phyloP scores from a whole-genome alignment of 1,140 invertebrate species.

The Drosophila persimilis region DNA sequence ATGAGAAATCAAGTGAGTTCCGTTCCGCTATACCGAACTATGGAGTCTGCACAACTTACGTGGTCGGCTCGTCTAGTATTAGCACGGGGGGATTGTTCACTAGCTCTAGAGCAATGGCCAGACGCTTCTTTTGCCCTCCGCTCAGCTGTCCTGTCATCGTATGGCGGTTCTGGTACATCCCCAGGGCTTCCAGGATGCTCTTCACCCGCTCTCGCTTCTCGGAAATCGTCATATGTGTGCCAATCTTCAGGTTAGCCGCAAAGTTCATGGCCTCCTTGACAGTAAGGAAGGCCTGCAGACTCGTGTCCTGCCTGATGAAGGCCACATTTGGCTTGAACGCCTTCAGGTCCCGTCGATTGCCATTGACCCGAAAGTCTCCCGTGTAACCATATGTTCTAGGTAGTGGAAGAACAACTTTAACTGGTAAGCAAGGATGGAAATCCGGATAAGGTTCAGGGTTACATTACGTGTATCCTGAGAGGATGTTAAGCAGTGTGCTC shows the following conservation, averaged over 20 bases:
- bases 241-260: slow-evolving; percentile 94
- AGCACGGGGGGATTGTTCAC: slow-evolving; percentile 95
- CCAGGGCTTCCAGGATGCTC: slow-evolving; percentile 90
- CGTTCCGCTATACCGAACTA: neutral
- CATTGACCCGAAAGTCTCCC: slow-evolving; percentile 88
- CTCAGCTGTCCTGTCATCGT: slow-evolving; percentile 89
- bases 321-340: slow-evolving; percentile 93
- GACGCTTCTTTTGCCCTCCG: slow-evolving; percentile 93
- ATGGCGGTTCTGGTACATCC: slow-evolving; percentile 86
- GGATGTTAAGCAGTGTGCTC: slow-evolving; percentile 90
- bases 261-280: slow-evolving; percentile 93
- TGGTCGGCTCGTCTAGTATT: slow-evolving; percentile 97
- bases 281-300: slow-evolving; percentile 91
- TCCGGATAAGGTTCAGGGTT: neutral
- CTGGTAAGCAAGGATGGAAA: neutral
- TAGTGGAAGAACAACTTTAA: neutral
- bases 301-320: slow-evolving; percentile 96
- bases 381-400: slow-evolving; percentile 55
- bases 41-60: slow-evolving; percentile 85
- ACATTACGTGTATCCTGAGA: slow-evolving; percentile 88
- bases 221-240: slow-evolving; percentile 85
- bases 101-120: slow-evolving; percentile 93
- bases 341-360: slow-evolving; percentile 87
- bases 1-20: slow-evolving; percentile 1
- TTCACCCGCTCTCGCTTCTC: slow-evolving; percentile 89